phyloP scores from a whole-genome alignment of 2,797 vertebrate species.

The Alfaro cultratus region DNA sequence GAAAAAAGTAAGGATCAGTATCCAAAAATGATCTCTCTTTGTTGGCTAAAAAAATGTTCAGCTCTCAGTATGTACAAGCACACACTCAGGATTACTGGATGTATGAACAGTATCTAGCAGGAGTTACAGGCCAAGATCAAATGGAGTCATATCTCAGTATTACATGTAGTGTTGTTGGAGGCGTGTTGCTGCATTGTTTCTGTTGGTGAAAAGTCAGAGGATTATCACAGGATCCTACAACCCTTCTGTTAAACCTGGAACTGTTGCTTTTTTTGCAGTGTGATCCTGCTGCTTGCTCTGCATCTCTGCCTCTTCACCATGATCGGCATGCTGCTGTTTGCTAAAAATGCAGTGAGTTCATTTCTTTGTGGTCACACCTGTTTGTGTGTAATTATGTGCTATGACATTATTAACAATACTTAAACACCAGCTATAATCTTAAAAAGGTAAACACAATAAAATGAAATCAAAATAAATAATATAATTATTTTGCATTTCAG shows the following conservation, averaged over 20 bases:
- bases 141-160: not conserved
- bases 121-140: not conserved
- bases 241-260: not conserved
- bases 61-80: too few species aligned
- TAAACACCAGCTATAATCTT: too few species aligned
- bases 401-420: too few species aligned
- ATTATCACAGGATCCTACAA: not conserved
- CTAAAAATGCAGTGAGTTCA: slow-evolving; percentile 84
- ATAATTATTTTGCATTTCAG: too few species aligned
- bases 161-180: not conserved
- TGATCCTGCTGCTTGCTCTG: slow-evolving; percentile 88
- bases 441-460: too few species aligned
- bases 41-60: too few species aligned
- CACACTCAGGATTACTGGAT: too few species aligned
- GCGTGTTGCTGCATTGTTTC: not conserved
- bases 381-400: not conserved
- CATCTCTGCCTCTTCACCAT: slow-evolving; percentile 93
- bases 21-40: too few species aligned
- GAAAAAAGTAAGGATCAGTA: too few species aligned
- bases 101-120: not conserved
- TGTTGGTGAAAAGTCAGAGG: not conserved
- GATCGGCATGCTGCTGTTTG: slow-evolving; percentile 94
- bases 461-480: too few species aligned
- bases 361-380: not conserved
- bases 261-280: slow-evolving; percentile 70